phyloP scores from a whole-genome alignment of 1,140 invertebrate species.

The Heliconius nattereri region DNA sequence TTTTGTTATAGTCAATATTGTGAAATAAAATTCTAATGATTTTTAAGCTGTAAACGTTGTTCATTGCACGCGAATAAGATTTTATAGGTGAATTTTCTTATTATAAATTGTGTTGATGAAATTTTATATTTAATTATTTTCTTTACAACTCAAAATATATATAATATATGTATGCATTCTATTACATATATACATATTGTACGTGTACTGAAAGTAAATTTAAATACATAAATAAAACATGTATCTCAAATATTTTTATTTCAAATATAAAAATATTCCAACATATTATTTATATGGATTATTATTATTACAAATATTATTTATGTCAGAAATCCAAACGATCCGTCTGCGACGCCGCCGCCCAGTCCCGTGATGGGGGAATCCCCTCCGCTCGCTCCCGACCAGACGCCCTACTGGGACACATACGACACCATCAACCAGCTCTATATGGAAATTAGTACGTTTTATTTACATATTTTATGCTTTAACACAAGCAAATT shows the following conservation, averaged over 20 bases:
- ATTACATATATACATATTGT: too few species aligned
- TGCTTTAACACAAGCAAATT: not conserved
- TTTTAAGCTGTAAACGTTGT: too few species aligned
- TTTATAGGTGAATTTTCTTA: too few species aligned
- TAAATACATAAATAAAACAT: too few species aligned
- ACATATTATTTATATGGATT: not conserved
- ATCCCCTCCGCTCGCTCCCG: constrained; percentile 50
- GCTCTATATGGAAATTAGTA: constrained; percentile 91
- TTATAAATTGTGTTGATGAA: too few species aligned
- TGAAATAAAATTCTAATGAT: too few species aligned
- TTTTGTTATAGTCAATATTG: too few species aligned
- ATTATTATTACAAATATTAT: not conserved
- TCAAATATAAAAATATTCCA: not conserved
- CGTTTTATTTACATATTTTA: constrained; percentile 51
- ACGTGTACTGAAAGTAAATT: too few species aligned
- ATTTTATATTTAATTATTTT: too few species aligned
- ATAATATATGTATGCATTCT: not conserved
- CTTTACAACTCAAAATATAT: too few species aligned
- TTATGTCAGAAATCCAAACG: constrained; percentile 85
- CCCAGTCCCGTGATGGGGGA: constrained; percentile 68
- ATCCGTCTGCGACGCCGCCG: constrained; percentile 71
- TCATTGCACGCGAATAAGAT: too few species aligned
- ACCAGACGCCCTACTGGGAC: constrained; percentile 89
- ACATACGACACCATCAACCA: constrained; percentile 94
- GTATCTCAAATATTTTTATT: not conserved